Evolutionary conservation across 2,113 vertebrate genomes (phyloP), one percentile per base, ranked within the genome.

Genomic region (Tenrec ecaudatus): DNA sequence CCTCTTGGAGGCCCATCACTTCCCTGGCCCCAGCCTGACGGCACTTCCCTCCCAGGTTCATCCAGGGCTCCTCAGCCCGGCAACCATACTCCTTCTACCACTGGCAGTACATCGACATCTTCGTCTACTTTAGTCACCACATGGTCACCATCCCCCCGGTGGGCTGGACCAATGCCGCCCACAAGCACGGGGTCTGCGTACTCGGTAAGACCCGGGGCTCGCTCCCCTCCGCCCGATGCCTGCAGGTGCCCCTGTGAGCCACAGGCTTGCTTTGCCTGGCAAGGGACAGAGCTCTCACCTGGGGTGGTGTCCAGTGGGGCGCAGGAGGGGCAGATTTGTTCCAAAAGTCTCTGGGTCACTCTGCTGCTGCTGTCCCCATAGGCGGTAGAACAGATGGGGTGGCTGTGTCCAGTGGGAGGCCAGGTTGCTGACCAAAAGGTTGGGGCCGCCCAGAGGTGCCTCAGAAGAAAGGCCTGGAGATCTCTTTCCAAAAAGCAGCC

Each of bases 41-140:
- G 25, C 14, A 3, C 68, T 66, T 57, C 11, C 19, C 2, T 0
- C 29, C 10, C 68, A 99, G 99, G 98, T 99, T 99, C 94, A 97
- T 99, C 47, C 99, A 99, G 97, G 99, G 99, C 31, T 97, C 98
- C 0, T 94, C 94, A 2, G 92, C 94, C 0, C 97, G 97, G 79
- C 83, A 94, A 0, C 99, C 99, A 0, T 99, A 99, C 0, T 97
- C 98, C n/a, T 99, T 99, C 98, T 99, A 99, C 97, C 99, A 99
- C 97, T 99, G 99, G 99, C 97, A 98, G 27, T 98, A 98, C 97
- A 98, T 99, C 0, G 99, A 99, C 97, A 96, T 99, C 96, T 99
- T 99, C 0, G 98, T 99, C 71, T 99, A 99, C 98, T 99, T 99
- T 98, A 99, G 99, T 83, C 99, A 99, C 95, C 98, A 97, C 73